These are phyloP conservation scores for Idaea biselata DNA, from an alignment of 2,888 invertebrate genomes.

Conservation along the genomic window DNA sequence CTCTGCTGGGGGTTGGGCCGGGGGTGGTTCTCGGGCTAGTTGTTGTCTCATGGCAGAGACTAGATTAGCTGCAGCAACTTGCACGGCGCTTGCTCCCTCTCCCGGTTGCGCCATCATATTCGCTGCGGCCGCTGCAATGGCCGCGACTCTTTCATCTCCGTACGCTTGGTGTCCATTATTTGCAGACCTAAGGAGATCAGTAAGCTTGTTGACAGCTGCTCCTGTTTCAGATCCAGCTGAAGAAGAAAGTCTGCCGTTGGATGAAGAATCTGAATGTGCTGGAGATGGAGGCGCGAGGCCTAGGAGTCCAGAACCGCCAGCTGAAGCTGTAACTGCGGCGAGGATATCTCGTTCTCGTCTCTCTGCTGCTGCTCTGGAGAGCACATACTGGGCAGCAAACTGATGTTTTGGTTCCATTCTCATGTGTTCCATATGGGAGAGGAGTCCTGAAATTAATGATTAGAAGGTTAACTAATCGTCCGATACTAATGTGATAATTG, in stretches of 20 bases:
- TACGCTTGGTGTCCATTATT: conserved; percentile 85
- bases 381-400: conserved; percentile 95
- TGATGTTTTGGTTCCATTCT: conserved; percentile 98
- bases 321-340: conserved; percentile 82
- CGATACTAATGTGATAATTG: not conserved
- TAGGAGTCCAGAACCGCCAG: conserved; percentile 83
- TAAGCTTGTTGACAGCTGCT: conserved; percentile 81
- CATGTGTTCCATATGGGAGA: conserved; percentile 98
- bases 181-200: conserved; percentile 80
- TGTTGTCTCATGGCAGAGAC: conserved; percentile 88
- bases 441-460: conserved; percentile 83
- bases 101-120: conserved; percentile 82
- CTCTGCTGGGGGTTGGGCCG: conserved; percentile 86
- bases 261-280: conserved; percentile 92
- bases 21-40: conserved; percentile 72
- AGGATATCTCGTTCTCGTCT: conserved; percentile 91
- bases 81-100: conserved; percentile 83
- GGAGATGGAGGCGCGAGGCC: conserved; percentile 91
- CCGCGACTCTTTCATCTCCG: conserved; percentile 85
- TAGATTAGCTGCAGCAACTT: conserved; percentile 87
- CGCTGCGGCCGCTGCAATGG: conserved; percentile 84
- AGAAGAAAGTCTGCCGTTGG: conserved; percentile 89
- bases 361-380: conserved; percentile 94
- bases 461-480: not conserved
- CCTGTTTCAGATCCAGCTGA: conserved; percentile 89